Conservation (phyloP, 2,888 invertebrate genomes). For the Aricia artaxerxes region DNA sequence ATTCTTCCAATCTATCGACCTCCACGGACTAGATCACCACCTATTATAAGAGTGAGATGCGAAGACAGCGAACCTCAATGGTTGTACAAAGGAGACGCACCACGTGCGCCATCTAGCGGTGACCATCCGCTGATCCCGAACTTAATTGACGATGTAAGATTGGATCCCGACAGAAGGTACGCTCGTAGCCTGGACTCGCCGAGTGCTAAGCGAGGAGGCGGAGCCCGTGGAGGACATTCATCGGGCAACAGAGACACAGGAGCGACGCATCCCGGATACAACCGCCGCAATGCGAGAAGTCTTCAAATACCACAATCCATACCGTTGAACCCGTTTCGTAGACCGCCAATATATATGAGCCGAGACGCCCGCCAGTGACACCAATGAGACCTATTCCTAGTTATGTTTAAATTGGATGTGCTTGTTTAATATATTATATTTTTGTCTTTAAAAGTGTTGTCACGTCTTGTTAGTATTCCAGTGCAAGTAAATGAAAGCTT, state of each 20-base stretch:
- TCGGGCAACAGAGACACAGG: conserved; percentile 49
- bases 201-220: conserved; percentile 48
- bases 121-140: conserved; percentile 34
- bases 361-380: neutral
- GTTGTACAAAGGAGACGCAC: conserved; percentile 36
- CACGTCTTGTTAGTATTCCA: too few relatives aligned
- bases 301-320: too few relatives aligned
- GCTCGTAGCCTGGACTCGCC: conserved; percentile 50
- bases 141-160: conserved; percentile 36
- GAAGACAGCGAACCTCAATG: conserved; percentile 44
- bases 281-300: conserved; percentile 49
- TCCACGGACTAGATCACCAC: conserved; percentile 40
- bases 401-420: neutral
- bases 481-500: too few relatives aligned
- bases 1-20: conserved; percentile 45
- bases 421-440: too few relatives aligned
- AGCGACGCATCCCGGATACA: conserved; percentile 54
- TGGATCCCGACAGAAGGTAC: conserved; percentile 34
- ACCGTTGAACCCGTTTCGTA: neutral
- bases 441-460: too few relatives aligned
- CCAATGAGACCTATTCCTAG: conserved; percentile 9
- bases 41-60: conserved; percentile 46
- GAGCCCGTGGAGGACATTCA: conserved; percentile 43
- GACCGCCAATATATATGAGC: neutral
- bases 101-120: conserved; percentile 32